Base-by-base conservation (phyloP, 2,113 vertebrate genomes). In the Phoxinus phoxinus region DNA sequence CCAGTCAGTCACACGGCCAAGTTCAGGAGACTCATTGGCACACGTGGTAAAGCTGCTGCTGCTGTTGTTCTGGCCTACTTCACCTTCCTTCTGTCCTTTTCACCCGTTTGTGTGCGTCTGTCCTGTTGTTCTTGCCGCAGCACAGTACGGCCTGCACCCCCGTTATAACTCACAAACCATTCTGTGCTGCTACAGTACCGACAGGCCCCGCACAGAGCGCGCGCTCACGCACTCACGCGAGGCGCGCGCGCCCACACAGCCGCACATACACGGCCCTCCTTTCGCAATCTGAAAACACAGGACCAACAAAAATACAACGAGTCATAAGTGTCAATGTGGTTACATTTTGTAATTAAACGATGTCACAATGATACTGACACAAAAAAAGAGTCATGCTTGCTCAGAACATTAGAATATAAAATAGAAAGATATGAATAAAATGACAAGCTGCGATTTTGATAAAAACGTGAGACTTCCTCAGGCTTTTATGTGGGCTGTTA, bases 121-220 rank as follows among this genome's bases (percentile, higher is more conserved):
- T 92, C 96, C 95, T 95, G 96, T 95, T 93, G 94, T 96, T 96
- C 95, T 94, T 96, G 96, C 95, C 94, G 96, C 96, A 97, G 96
- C 95, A 96, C 96, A 97, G 95, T 93, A 96, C 95, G 96, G 96
- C 96, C 96, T 96, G 96, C 94, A 96, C 94, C 95, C 94, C 96
- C 95, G 91, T 94, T 69, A 96, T 95, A 95, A 96, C 91, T 94
- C 95, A 97, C 96, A 97, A 96, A 97, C 96, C 96, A 96, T 97
- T 97, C 96, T 96, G 96, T 97, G 96, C 96, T 97, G 96, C 96
- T 97, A 96, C 95, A 94, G 95, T 95, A 96, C 94, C 90, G 91
- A 94, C 95, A 96, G 95, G 95, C 93, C 85, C 85, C 76, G 67
- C 44, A 32, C 81, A 17, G 81, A 27, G 65, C 19, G 44, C 25